These are phyloP conservation scores for Halichoerus grypus DNA, from an alignment of 2,113 vertebrate species.

Conservation along the genomic window DNA sequence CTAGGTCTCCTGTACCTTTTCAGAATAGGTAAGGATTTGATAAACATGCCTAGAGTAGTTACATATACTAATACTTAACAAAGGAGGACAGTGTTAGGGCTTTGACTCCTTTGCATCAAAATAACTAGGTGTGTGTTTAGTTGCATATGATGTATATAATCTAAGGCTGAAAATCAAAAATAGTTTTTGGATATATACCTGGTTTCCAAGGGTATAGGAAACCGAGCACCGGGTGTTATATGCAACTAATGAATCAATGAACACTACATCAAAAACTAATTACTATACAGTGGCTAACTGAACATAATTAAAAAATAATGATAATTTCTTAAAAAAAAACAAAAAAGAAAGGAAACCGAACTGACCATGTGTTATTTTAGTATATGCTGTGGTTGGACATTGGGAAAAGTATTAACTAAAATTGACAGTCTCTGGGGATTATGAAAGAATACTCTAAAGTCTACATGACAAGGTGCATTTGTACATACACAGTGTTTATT, in stretches of 20 bases:
- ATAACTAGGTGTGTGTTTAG: background rate
- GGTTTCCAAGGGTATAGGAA: background rate
- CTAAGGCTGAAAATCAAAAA: conserved; percentile 7
- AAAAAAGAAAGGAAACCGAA: background rate
- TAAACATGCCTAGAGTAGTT: background rate
- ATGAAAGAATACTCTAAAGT: background rate
- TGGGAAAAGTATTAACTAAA: conserved; percentile 10
- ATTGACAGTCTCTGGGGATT: background rate
- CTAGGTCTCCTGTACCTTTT: conserved; percentile 89
- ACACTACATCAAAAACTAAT: background rate
- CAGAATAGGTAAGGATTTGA: conserved; percentile 87
- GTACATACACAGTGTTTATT: background rate
- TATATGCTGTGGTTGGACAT: background rate
- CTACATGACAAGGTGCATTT: background rate
- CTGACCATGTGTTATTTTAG: background rate
- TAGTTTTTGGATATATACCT: conserved; percentile 40
- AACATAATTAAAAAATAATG: background rate
- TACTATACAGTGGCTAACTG: background rate
- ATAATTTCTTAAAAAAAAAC: background rate
- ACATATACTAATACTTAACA: background rate
- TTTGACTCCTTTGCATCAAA: background rate
- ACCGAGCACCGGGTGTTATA: background rate
- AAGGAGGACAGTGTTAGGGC: background rate
- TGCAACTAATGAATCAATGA: background rate
- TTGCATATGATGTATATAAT: background rate